Percentiles rank a stretch among this genome's conserved stretches.
phyloP scores from a whole-genome alignment of 2,888 invertebrate genomes.

The Hanleya hanleyi region DNA sequence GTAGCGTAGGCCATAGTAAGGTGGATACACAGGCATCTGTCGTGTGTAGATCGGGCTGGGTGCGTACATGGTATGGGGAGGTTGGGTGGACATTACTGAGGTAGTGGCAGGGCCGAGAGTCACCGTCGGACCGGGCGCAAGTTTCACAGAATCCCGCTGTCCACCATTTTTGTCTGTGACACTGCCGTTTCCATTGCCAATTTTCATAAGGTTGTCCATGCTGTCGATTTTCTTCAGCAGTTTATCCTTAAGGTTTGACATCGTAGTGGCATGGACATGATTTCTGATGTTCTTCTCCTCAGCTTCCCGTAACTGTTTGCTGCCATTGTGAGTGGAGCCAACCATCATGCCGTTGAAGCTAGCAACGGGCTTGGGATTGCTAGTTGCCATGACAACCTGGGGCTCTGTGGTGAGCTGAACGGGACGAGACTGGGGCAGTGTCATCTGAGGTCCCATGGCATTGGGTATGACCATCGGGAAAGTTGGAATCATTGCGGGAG shows the following conservation, averaged over 20 bases:
- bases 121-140: background rate
- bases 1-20: background rate
- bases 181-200: background rate
- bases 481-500: background rate
- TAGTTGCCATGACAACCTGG: background rate
- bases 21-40: background rate
- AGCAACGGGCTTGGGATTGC: background rate
- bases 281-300: conserved; percentile 25
- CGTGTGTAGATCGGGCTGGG: background rate
- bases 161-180: background rate
- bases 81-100: background rate
- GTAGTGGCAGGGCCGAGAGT: background rate
- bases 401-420: background rate
- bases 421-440: background rate
- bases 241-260: conserved; percentile 60
- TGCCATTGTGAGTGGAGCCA: background rate
- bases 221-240: conserved; percentile 57
- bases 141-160: background rate
- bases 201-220: conserved; percentile 52
- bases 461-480: background rate
- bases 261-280: conserved; percentile 47
- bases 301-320: background rate
- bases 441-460: background rate
- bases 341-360: background rate
- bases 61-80: background rate